A percentile compares a stretch with the other conserved stretches of the same genome.
These are phyloP conservation scores for Peromyscus attwateri DNA, from an alignment of 2,797 vertebrate species.

Conservation along the genomic window DNA sequence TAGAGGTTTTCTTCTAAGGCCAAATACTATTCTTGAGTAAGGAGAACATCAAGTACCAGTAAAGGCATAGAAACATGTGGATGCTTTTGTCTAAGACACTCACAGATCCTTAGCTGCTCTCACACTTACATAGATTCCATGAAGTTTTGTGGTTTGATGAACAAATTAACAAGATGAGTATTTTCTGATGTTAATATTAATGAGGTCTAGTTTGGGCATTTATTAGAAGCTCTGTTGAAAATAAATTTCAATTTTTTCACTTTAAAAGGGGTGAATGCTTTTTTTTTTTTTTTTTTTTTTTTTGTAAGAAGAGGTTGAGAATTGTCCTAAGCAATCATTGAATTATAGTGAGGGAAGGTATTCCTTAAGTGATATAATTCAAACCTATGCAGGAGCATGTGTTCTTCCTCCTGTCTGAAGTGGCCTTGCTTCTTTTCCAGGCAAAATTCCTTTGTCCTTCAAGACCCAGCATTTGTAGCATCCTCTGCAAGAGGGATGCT, in stretches of 20 bases:
- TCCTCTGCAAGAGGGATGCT: neutral
- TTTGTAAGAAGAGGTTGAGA: neutral
- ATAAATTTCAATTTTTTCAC: slow-evolving; percentile 20
- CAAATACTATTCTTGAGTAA: neutral
- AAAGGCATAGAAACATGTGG: neutral
- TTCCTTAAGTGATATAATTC: slow-evolving; percentile 1
- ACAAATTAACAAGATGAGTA: neutral
- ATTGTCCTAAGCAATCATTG: neutral
- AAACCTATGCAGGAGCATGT: neutral
- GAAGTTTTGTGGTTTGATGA: neutral
- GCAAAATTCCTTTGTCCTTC: neutral
- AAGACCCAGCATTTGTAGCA: neutral
- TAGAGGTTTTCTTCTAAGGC: neutral
- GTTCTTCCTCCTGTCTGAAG: neutral
- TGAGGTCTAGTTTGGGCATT: neutral
- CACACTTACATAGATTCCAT: neutral
- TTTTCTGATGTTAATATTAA: slow-evolving; percentile 29
- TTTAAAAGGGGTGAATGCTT: neutral
- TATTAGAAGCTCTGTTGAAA: neutral
- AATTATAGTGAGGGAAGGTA: neutral
- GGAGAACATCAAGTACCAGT: neutral
- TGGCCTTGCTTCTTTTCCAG: slow-evolving; percentile 23
- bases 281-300: neutral
- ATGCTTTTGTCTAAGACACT: neutral
- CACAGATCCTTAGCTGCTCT: neutral